phyloP scores from a whole-genome alignment of 2,113 vertebrate species.

The Engystomops pustulosus region DNA sequence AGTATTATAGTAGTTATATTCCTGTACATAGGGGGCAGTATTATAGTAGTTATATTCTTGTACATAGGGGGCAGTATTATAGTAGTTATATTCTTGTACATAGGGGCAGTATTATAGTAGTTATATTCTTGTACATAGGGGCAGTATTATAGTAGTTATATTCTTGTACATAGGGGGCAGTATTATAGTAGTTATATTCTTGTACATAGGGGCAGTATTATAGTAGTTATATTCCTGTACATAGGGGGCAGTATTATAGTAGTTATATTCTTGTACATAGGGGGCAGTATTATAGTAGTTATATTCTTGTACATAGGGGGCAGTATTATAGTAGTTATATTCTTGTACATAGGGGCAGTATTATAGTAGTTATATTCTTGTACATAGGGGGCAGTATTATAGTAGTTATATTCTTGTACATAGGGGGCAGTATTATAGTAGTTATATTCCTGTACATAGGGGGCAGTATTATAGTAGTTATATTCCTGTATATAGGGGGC shows the following conservation, averaged over 20 bases:
- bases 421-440: too few species aligned
- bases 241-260: not conserved
- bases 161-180: not conserved
- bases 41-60: constrained; percentile 7
- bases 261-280: constrained; percentile 13
- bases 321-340: constrained; percentile 9
- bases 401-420: constrained; percentile 7
- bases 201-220: not conserved
- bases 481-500: too few species aligned
- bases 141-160: too few species aligned
- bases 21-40: not conserved
- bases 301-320: not conserved
- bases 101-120: not conserved
- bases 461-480: too few species aligned
- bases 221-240: constrained; percentile 11
- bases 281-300: constrained; percentile 6
- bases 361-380: constrained; percentile 4
- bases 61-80: not conserved
- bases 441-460: too few species aligned
- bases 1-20: constrained; percentile 7
- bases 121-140: too few species aligned
- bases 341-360: not conserved
- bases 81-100: constrained; percentile 1
- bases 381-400: not conserved
- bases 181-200: constrained; percentile 19